Evolutionary conservation across 2,113 vertebrate genomes (phyloP).

Genomic region (Oplegnathus fasciatus): DNA sequence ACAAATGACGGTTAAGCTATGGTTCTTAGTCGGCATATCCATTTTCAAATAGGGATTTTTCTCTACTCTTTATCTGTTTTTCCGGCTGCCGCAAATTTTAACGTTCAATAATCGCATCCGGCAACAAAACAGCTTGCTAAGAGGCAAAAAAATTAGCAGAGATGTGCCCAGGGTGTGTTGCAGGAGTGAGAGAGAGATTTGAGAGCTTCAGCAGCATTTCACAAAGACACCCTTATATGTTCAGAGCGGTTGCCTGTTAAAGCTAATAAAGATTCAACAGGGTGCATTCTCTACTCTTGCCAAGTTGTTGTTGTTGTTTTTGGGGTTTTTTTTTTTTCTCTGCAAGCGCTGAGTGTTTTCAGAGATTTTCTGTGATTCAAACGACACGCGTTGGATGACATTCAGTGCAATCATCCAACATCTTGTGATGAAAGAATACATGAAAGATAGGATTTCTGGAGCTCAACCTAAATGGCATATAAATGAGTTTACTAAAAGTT

Average conservation of each 20-base stretch:
- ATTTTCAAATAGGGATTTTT: constrained; percentile 68
- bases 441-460: constrained; percentile 64
- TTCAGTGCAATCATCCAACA: constrained; percentile 68
- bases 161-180: constrained; percentile 49
- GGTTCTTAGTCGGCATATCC: constrained; percentile 60
- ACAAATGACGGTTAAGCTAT: constrained; percentile 65
- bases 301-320: constrained; percentile 29
- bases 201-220: constrained; percentile 54
- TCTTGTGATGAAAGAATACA: constrained; percentile 72
- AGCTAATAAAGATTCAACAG: constrained; percentile 76
- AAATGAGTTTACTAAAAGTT: constrained; percentile 74
- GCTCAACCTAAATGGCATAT: constrained; percentile 74
- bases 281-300: constrained; percentile 46
- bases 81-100: constrained; percentile 52
- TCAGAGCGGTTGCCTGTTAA: constrained; percentile 56
- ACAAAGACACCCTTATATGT: constrained; percentile 68
- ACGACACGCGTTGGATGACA: constrained; percentile 46
- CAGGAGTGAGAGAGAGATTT: constrained; percentile 57
- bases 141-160: constrained; percentile 33
- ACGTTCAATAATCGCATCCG: constrained; percentile 68
- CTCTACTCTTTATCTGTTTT: constrained; percentile 61
- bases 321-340: constrained; percentile 26
- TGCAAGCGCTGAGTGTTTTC: constrained; percentile 49
- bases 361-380: constrained; percentile 47
- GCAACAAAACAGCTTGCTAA: constrained; percentile 58